Evolutionary conservation across 1,140 invertebrate genomes (phyloP), one percentile per base, ranked within the genome.

Genomic region (Brachionus calyciflorus): DNA sequence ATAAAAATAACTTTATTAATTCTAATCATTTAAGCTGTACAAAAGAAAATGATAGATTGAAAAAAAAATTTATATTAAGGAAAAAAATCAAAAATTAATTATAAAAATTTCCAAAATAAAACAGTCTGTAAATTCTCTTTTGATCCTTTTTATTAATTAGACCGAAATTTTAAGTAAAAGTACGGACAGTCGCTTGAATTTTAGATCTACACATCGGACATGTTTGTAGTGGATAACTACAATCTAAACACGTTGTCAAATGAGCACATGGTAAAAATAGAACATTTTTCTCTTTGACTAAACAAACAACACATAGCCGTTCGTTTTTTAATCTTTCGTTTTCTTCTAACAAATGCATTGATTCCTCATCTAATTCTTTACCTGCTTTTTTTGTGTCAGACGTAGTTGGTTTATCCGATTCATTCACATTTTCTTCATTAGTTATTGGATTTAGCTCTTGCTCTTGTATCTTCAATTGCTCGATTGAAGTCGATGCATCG

Each of bases 151-250:
- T n/a, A n/a, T n/a, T n/a, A n/a, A n/a, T n/a, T n/a, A n/a, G n/a
- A n/a, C n/a, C n/a, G 26, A 73, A 48, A 41, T 14, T 17, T 60
- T 76, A 76, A 46, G 49, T 57, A 55, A 55, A 76, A 44, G 49
- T 76, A 17, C 73, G 28, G 6, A 76, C 55, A 28, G 49, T 48
- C 5, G 73, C 73, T 46, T 55, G 37, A 46, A 76, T 55, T 3
- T 12, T n/a, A 19, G n/a, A 6, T 41, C 73, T 46, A 57, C 73
- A 76, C 49, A 76, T 55, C 1, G 73, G 73, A 48, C 73, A 76
- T 17, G 14, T 57, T 57, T 55, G 49, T 9, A 76, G 21, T 9
- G 73, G 26, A 33, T 44, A 49, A 41, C 51, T 41, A 46, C 73
- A 76, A 7, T 55, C 49, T n/a, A 76, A 21, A 76, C 73, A 76